Base-by-base conservation (phyloP, 2,113 vertebrate species). In the Gymnobelideus leadbeateri region DNA sequence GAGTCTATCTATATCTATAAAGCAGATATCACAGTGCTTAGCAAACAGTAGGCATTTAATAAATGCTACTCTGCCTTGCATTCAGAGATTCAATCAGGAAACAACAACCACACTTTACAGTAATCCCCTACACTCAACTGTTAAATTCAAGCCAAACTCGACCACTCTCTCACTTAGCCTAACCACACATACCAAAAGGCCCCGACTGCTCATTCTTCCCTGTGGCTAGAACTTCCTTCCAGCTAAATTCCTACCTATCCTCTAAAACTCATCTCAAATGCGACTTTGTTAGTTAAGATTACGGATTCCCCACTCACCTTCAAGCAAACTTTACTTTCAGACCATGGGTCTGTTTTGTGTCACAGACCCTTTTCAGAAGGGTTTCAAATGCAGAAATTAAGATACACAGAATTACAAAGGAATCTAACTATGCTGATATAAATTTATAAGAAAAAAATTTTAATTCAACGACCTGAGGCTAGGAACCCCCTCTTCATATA, bases 231-330 rank as follows among this genome's bases (percentile, higher is more conserved):
- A 90, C 89, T 93, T 89, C 68, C 16, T 77, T 37, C 90, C 37
- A 49, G 0, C 61, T 91, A 93, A 89, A 96, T 92, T 92, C 84
- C 54, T 94, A 90, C 28, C 84, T 2, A 46, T 90, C 95, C 84
- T 94, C 91, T 93, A 89, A 97, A 96, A 52, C 5, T 49, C 47
- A 91, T 25, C 68, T 96, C 90, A 89, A 91, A 95, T 93, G 47
- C 53, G 19, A 95, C 49, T 90, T 92, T 24, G 89, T 90, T 91
- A 52, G 92, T 90, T 54, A 90, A 57, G 89, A 97, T 19, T 6
- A n/a, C 4, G 0, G 68, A n/a, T n/a, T 77, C 68, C 31, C 68
- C 37, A 77, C 5, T 12, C 25, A n/a, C n/a, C 12, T 94, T 97
- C 89, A 94, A 96, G 93, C n/a, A 51, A 3, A 10, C 23, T 51